phyloP scores from a whole-genome alignment of 92 coral and sea anemone genomes.

The Palythoa grandiflora region DNA sequence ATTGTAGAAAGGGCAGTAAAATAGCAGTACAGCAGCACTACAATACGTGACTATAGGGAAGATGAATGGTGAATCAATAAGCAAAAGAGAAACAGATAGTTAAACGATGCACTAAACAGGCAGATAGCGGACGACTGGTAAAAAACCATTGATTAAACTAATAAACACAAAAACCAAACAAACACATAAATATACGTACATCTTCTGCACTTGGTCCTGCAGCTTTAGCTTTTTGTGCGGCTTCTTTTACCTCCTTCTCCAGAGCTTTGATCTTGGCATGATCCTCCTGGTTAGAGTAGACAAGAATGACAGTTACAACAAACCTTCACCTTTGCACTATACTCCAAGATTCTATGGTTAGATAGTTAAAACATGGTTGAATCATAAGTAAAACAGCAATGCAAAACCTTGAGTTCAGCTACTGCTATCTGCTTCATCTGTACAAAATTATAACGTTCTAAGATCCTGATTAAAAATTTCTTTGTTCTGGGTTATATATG shows the following conservation, averaged over 20 bases:
- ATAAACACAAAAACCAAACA: not conserved
- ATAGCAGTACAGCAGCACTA: too few relatives aligned
- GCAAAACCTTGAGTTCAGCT: not conserved
- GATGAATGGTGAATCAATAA: too few relatives aligned
- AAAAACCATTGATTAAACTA: not conserved
- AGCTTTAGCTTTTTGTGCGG: slow-evolving; percentile 81
- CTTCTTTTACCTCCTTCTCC: slow-evolving; percentile 95
- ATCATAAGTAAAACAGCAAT: too few relatives aligned
- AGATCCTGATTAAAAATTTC: not conserved
- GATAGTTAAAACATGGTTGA: too few relatives aligned
- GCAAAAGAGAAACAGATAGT: not conserved
- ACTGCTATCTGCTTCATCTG: too few relatives aligned
- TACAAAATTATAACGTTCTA: not conserved
- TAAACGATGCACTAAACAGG: not conserved
- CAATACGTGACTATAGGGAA: too few relatives aligned
- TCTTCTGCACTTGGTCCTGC: slow-evolving; percentile 98
- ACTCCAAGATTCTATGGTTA: too few relatives aligned
- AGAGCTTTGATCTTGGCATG: slow-evolving; percentile 88
- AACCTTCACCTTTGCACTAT: not conserved
- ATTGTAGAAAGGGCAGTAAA: too few relatives aligned
- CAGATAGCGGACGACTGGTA: not conserved
- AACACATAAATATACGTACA: slow-evolving; percentile 47
- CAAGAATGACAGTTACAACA: not conserved
- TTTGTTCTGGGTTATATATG: too few relatives aligned
- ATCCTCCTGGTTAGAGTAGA: slow-evolving; percentile 74